phyloP scores from a whole-genome alignment of 2,888 invertebrate genomes.

The Drosophila meridiana region DNA sequence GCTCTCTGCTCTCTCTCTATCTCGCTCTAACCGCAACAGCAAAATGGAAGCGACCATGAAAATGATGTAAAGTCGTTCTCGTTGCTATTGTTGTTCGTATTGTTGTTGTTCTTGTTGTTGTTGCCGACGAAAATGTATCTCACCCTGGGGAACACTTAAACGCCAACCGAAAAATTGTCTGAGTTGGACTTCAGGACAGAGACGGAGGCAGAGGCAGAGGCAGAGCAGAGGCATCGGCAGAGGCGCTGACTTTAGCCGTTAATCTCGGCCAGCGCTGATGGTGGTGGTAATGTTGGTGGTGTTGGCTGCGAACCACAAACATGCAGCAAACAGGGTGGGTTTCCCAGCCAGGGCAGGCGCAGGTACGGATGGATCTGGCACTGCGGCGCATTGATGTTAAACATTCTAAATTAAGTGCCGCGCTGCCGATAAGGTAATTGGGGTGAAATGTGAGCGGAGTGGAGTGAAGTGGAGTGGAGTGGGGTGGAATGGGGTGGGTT shows the following conservation, averaged over 20 bases:
- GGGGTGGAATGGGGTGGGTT: constrained; percentile 43
- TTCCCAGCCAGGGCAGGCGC: constrained; percentile 20
- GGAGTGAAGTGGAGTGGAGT: constrained; percentile 56
- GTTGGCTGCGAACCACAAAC: constrained; percentile 54
- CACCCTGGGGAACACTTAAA: constrained; percentile 84
- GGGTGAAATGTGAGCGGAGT: constrained; percentile 82
- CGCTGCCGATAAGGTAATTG: constrained; percentile 84
- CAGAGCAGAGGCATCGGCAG: constrained; percentile 15
- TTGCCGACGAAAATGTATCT: constrained; percentile 81
- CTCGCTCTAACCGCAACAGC: constrained; percentile 69
- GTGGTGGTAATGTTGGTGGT: constrained; percentile 20
- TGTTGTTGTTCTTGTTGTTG: constrained; percentile 54
- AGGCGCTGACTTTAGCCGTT: constrained; percentile 75
- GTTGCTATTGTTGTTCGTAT: constrained; percentile 30
- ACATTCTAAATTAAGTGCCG: constrained; percentile 83
- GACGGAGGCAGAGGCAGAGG: not conserved
- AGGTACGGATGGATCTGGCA: constrained; percentile 49
- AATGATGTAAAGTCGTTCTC: constrained; percentile 74
- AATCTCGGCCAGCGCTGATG: constrained; percentile 57
- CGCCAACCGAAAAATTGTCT: constrained; percentile 80
- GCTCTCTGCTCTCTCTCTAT: constrained; percentile 44
- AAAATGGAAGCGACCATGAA: constrained; percentile 79
- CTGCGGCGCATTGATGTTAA: constrained; percentile 72
- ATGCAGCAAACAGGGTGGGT: constrained; percentile 41
- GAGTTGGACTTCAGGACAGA: constrained; percentile 37